Percentiles rank a stretch among this genome's conserved stretches.
Evolutionary conservation across 2,113 vertebrate species (phyloP).

Genomic region (Megaleporinus macrocephalus): DNA sequence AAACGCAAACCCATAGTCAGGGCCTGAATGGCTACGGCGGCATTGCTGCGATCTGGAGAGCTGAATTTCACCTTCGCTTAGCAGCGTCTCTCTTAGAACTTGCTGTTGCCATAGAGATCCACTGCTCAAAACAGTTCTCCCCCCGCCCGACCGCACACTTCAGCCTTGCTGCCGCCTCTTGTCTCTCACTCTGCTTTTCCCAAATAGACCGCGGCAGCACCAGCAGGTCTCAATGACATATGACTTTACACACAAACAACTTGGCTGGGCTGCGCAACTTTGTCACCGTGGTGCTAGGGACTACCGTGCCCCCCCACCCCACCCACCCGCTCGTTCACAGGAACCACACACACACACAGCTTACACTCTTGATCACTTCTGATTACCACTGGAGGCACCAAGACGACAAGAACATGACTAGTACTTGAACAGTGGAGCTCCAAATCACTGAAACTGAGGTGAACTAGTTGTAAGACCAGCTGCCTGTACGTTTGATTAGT

Average conservation of each 20-base stretch:
- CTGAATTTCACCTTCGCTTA: constrained; percentile 22
- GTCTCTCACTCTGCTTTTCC: constrained; percentile 28
- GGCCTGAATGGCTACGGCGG: neutral
- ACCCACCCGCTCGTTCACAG: constrained; percentile 15
- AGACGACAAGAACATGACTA: neutral
- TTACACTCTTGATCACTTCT: neutral
- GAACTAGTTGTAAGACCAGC: neutral
- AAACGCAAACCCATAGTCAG: neutral
- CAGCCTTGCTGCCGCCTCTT: constrained; percentile 29
- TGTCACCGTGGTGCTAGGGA: neutral
- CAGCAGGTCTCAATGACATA: constrained; percentile 30
- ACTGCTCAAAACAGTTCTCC: constrained; percentile 29
- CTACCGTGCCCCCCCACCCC: too few relatives aligned
- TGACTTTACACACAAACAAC: constrained; percentile 35
- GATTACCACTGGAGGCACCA: neutral
- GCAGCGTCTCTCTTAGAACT: constrained; percentile 31
- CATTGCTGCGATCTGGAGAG: constrained; percentile 12
- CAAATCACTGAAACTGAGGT: neutral
- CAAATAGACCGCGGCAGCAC: constrained; percentile 24
- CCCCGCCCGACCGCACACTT: neutral
- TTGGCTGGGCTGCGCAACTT: constrained; percentile 1
- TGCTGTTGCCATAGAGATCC: constrained; percentile 50
- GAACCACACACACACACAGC: neutral
- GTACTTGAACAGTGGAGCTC: neutral
- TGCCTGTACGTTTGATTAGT: neutral